phyloP scores from a whole-genome alignment of 2,797 vertebrate species.

The Channa striata region DNA sequence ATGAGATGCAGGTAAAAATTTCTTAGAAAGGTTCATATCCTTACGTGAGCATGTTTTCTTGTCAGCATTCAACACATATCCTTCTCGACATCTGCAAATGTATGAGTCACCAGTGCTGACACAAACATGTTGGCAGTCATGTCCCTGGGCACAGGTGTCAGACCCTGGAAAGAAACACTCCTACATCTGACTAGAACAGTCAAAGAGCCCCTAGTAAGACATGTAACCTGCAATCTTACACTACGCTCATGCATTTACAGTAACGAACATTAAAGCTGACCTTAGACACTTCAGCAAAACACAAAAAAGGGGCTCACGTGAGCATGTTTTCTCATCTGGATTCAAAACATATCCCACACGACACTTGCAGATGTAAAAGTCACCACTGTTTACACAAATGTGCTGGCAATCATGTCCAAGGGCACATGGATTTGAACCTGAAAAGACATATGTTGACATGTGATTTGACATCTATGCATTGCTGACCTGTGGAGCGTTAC shows the following conservation, averaged over 20 bases:
- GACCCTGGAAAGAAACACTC: constrained; percentile 63
- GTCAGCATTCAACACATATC: constrained; percentile 82
- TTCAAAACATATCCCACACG: constrained; percentile 80
- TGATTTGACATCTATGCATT: constrained; percentile 7
- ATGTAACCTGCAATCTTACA: not conserved
- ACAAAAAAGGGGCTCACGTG: constrained; percentile 73
- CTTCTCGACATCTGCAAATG: constrained; percentile 80
- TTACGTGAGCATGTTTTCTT: constrained; percentile 82
- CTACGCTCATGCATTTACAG: not conserved
- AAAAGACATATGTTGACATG: constrained; percentile 35
- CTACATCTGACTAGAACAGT: constrained; percentile 6
- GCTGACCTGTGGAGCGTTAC: not conserved
- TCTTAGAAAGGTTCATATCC: constrained; percentile 60
- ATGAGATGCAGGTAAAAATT: not conserved
- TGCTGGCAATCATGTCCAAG: constrained; percentile 84
- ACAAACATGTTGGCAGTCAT: constrained; percentile 85
- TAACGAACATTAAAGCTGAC: not conserved
- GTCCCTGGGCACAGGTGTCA: constrained; percentile 73
- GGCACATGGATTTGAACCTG: constrained; percentile 69
- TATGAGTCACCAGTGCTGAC: constrained; percentile 66
- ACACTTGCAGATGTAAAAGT: constrained; percentile 82
- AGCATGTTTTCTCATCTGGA: constrained; percentile 82
- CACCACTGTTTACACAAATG: constrained; percentile 74
- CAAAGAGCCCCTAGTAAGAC: not conserved
- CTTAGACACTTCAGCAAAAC: not conserved